Base-by-base conservation (phyloP, 92 coral and sea anemone genomes). In the Palythoa grandis region DNA sequence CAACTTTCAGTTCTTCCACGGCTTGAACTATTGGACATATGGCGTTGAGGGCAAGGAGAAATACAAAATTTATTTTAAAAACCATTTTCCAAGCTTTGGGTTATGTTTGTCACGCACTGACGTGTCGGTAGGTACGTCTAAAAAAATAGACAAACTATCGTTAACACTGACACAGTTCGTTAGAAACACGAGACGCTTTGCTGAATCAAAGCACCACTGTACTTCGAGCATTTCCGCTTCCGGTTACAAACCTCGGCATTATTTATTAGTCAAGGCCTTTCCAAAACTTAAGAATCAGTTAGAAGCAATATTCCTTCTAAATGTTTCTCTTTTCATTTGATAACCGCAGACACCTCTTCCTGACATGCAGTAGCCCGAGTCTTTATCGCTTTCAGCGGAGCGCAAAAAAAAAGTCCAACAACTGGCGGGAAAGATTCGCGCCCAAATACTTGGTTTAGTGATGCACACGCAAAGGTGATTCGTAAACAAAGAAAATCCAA, bases 1-100 rank as follows among this genome's bases (percentile, higher is more conserved):
- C 87, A 17, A 83, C 77, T 23, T 71, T 83, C 12, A 83, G 71
- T 17, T 71, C 56, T 35, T 73, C 87, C 20, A 40, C 61, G 2
- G 85, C 85, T 80, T 48, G 7, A 35, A 65, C 75, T 23, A 11
- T 8, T 0, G 17, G 19, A 16, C 22, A 58, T 5, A 22, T 24
- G 6, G 61, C 43, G 22, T 8, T 39, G 63, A 80, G 61, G 15
- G 47, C 71, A 4, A 80, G 74, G 14, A 80, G 61, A 80, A 65
- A 65, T 16, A 48, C 47, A 48, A 66, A 16, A 50, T 20, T 48
- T 16, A 23, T 2, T 66, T 80, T 80, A 5, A 80, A 66, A 66
- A 16, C 8, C 85, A 80, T 80, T 25, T 66, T 80, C 60, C 22
- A 37, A 11, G 75, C 47, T 66, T 15, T 23, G 61, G 39, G 35